These are phyloP conservation scores for Oxyscelio sp. DNA, from an alignment of 2,888 invertebrate species.

Conservation along the genomic window DNA sequence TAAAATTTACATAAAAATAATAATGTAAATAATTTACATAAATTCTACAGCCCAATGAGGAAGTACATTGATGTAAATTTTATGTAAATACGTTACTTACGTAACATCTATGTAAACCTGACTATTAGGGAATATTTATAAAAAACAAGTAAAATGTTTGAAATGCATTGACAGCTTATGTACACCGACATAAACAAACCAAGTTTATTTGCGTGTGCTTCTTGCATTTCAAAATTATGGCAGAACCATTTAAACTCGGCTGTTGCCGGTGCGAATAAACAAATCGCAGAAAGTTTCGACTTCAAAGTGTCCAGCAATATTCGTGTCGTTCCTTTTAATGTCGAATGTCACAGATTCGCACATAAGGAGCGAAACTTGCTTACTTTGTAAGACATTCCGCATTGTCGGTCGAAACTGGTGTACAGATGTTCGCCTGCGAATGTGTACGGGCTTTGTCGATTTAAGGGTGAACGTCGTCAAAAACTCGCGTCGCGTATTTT, in stretches of 20 bases:
- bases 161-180: slow-evolving; percentile 51
- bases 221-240: slow-evolving; percentile 1
- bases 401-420: neutral
- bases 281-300: slow-evolving; percentile 10
- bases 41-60: no score
- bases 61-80: no score
- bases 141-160: no score
- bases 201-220: slow-evolving; percentile 13
- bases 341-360: neutral
- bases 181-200: slow-evolving; percentile 35
- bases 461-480: slow-evolving; percentile 23
- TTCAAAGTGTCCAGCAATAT: slow-evolving; percentile 2
- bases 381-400: slow-evolving; percentile 3
- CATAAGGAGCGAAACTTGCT: neutral
- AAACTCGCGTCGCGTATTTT: slow-evolving; percentile 7
- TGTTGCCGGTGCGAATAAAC: slow-evolving; percentile 31
- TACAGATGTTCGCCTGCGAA: neutral
- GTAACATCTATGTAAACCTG: no score
- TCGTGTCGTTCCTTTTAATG: no score
- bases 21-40: no score
- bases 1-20: no score
- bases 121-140: no score
- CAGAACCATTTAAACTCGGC: slow-evolving; percentile 30
- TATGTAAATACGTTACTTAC: no score
- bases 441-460: slow-evolving; percentile 7